Base-by-base conservation (phyloP, 2,888 invertebrate genomes). In the Napeogenes inachia region DNA sequence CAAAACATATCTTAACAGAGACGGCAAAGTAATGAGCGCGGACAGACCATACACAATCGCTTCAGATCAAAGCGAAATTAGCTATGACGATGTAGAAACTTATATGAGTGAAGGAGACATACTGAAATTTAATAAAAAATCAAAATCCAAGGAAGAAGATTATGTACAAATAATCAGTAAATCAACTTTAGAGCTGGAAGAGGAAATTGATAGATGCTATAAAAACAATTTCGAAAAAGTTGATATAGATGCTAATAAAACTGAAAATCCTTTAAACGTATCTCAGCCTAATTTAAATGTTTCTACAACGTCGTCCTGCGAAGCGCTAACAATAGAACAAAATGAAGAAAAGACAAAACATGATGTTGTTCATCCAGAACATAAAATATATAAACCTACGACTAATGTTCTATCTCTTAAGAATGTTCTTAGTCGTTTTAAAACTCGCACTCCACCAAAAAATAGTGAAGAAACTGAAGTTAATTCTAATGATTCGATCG, bases 341-440 rank as follows among this genome's bases (percentile, higher is more conserved):
- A 89, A 81, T 45, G 84, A 84, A 69, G 88, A 71, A 70, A 92
- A 87, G 75, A 72, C 85, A 64, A 88, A 75, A 73, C 89, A 71
- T 73, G 83, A 84, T 78, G 83, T 91, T 3, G 92, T 94, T 66
- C 95, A 95, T 75, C 96, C 96, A 0, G 95, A 95, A 75, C 95
- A 96, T 78, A 95, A 94, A 82, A 95, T 95, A 71, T 95, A 95
- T 75, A 92, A 94, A 67, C 93, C 94, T 55, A 92, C 92, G 0
- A 89, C 91, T 56, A 92, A 89, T 65, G 82, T 90, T 68, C 72
- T 89, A 2, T 91, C 93, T 4, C 81, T 93, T 0, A 91, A 92
- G 75, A 93, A 92, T 71, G 89, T 93, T 42, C 78, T 93, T 5
- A 92, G 91, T 72, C 84, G 92, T 57, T 91, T 93, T 66, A 91